Evolutionary conservation across 92 coral and sea anemone genomes (phyloP), one percentile per base, ranked within the genome.

Genomic region (Micromussa lordhowensis): DNA sequence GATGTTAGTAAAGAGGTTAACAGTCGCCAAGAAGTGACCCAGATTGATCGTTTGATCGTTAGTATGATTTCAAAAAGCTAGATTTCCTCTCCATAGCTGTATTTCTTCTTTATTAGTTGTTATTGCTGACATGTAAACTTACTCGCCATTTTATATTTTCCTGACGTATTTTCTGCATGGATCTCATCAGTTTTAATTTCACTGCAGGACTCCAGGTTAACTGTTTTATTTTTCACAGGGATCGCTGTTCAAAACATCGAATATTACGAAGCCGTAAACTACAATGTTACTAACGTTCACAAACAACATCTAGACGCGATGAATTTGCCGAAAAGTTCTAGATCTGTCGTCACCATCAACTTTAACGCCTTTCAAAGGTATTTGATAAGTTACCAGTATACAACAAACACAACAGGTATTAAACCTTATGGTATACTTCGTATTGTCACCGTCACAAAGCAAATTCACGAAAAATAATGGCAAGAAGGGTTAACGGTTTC

Each of bases 291-390:
- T 15, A 51, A 78, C 22, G 61, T 94, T 66, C 75, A 84, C 71
- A 79, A 81, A n/a, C 95, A 92, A n/a, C 97, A 94, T 79, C 74
- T 77, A 1, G 85, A 82, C 32, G 86, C 91, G 29, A 48, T 78
- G 31, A 76, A 30, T 14, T 77, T 76, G 30, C 78, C 86, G 49
- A 32, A 53, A 6, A 73, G 79, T 38, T 71, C 77, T 16, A 73
- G 79, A 31, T 71, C 77, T 16, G 81, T 44, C 63, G 94, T 91
- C n/a, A 72, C 79, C 24, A 91, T 94, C 51, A 82, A 91, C 44
- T 86, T 93, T 48, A 38, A 29, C 68, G 97, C 94, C 53, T 93
- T 88, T 82, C 66, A 93, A 17, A 93, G 95, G 97, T 93, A 87
- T 24, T 9, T n/a, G n/a, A n/a, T n/a, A n/a, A n/a, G n/a, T n/a